These are phyloP conservation scores for Patella ulyssiponensis DNA, from an alignment of 2,888 invertebrate genomes.

Conservation along the genomic window DNA sequence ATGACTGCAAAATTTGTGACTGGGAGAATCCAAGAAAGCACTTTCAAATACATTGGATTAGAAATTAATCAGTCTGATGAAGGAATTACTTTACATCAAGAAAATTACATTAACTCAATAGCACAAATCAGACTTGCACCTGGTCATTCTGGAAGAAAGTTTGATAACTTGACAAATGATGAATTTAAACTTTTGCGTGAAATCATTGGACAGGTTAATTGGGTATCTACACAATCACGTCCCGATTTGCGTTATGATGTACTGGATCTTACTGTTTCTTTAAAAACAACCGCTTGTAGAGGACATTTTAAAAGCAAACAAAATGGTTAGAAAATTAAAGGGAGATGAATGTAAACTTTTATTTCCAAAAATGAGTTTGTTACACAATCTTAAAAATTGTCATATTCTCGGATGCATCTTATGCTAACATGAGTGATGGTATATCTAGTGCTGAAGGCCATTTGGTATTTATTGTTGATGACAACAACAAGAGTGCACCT, in stretches of 20 bases:
- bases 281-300: no score
- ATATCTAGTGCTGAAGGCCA: background rate
- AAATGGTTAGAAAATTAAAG: no score
- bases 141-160: background rate
- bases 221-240: constrained; percentile 32
- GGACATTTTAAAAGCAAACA: no score
- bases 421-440: no score
- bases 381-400: no score
- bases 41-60: constrained; percentile 35
- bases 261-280: constrained; percentile 24
- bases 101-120: constrained; percentile 20
- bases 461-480: constrained; percentile 29
- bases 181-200: constrained; percentile 17
- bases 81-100: constrained; percentile 29
- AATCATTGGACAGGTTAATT: constrained; percentile 29
- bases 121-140: constrained; percentile 5
- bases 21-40: constrained; percentile 31
- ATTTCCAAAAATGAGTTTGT: no score
- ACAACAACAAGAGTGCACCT: constrained; percentile 25
- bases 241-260: constrained; percentile 37
- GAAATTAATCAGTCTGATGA: constrained; percentile 26
- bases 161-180: background rate
- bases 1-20: constrained; percentile 28
- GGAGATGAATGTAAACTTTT: no score
- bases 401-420: no score